These are phyloP conservation scores for Keiferia lycopersicella DNA, from an alignment of 2,888 invertebrate genomes.

Conservation along the genomic window DNA sequence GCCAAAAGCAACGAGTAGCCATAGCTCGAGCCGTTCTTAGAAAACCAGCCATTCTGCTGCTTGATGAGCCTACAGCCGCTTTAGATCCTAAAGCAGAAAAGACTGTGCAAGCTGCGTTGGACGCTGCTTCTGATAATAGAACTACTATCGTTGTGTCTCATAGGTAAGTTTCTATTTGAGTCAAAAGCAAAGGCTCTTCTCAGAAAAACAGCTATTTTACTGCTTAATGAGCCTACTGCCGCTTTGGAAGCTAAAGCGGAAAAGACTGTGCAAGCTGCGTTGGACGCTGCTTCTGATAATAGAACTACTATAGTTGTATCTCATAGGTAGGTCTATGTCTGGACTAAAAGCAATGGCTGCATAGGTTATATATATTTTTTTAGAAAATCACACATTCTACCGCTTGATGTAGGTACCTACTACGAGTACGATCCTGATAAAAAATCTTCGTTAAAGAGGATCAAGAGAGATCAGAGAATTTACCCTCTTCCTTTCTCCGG, in stretches of 20 bases:
- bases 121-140: slow-evolving; percentile 86
- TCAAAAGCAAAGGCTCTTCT: not conserved
- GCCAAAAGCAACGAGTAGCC: slow-evolving; percentile 91
- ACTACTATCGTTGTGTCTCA: slow-evolving; percentile 89
- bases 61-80: slow-evolving; percentile 93
- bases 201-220: not conserved
- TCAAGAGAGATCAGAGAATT: too few species aligned
- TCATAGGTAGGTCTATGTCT: slow-evolving; percentile 68
- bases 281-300: slow-evolving; percentile 87
- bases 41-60: slow-evolving; percentile 85
- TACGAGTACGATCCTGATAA: too few species aligned
- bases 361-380: too few species aligned
- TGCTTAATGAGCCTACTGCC: not conserved
- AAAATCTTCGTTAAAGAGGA: too few species aligned
- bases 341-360: too few species aligned
- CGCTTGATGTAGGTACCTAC: too few species aligned
- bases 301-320: slow-evolving; percentile 88
- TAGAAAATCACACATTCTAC: too few species aligned
- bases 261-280: slow-evolving; percentile 77
- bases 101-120: slow-evolving; percentile 81
- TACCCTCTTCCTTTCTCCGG: too few species aligned
- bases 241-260: slow-evolving; percentile 60
- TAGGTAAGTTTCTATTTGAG: slow-evolving; percentile 63
- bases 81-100: slow-evolving; percentile 90
- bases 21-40: slow-evolving; percentile 90